Conservation (phyloP, 2,113 vertebrate genomes). For the Tenebrosternarchus preto region DNA sequence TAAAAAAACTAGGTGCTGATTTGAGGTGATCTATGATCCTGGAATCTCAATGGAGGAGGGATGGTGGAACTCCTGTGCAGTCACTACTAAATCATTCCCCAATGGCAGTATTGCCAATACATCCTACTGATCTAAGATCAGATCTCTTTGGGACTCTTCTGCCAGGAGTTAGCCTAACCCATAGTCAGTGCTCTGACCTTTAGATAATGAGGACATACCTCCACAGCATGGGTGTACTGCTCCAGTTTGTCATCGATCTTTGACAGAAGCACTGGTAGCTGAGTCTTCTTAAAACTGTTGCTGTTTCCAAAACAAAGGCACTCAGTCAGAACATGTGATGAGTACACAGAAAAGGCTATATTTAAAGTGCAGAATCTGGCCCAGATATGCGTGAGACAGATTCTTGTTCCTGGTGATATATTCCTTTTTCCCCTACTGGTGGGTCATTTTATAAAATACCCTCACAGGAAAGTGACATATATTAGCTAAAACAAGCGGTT, state of each 20-base stretch:
- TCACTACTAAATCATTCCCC: not conserved
- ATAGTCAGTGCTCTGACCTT: not conserved
- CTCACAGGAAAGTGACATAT: too few species aligned
- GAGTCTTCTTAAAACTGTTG: slow-evolving; percentile 87
- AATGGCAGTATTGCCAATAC: not conserved
- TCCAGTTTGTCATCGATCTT: slow-evolving; percentile 88
- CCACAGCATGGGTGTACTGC: slow-evolving; percentile 88
- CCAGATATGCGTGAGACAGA: slow-evolving; percentile 3
- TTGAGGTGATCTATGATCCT: not conserved
- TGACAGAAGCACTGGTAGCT: slow-evolving; percentile 75
- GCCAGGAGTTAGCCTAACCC: not conserved
- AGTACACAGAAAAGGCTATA: slow-evolving; percentile 20
- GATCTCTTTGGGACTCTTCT: not conserved
- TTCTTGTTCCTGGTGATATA: slow-evolving; percentile 6
- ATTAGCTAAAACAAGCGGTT: too few species aligned
- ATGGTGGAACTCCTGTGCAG: not conserved
- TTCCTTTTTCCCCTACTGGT: slow-evolving; percentile 10
- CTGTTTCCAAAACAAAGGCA: slow-evolving; percentile 67
- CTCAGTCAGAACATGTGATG: slow-evolving; percentile 28
- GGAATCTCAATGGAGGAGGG: not conserved
- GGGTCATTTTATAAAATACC: not conserved
- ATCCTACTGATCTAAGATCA: not conserved
- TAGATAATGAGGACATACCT: slow-evolving; percentile 71
- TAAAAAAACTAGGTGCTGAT: not conserved
- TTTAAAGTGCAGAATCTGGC: not conserved